Conservation (phyloP, 2,113 vertebrate genomes). For the Dermatemys mawii region DNA sequence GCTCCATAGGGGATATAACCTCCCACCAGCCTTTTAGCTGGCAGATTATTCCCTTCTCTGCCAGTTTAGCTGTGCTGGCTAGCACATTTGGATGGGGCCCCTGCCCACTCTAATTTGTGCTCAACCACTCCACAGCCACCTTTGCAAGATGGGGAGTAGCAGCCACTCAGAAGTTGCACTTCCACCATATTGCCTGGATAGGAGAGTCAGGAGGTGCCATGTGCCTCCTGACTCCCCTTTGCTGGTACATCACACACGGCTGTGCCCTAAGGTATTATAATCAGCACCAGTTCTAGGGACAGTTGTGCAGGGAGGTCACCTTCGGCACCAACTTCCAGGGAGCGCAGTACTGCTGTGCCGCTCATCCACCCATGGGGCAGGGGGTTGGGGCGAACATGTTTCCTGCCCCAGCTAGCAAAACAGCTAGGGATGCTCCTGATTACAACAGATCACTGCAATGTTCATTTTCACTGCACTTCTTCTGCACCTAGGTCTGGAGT, state of each 20-base stretch:
- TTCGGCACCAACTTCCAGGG: not conserved
- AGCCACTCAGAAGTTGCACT: not conserved
- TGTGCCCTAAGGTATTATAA: not conserved
- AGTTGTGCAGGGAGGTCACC: not conserved
- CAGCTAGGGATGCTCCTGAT: too few relatives aligned
- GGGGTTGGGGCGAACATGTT: too few relatives aligned
- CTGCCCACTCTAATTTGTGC: not conserved
- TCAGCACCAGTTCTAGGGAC: not conserved
- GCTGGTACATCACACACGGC: not conserved
- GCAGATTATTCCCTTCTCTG: too few relatives aligned
- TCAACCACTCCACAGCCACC: not conserved
- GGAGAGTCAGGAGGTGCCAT: not conserved
- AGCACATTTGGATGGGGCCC: not conserved
- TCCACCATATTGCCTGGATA: not conserved
- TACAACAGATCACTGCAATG: too few relatives aligned
- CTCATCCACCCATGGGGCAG: not conserved
- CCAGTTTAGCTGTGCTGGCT: not conserved
- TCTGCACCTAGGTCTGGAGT: not conserved
- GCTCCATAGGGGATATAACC: not conserved
- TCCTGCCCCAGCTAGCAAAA: too few relatives aligned
- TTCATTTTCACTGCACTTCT: not conserved
- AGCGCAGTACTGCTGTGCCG: not conserved
- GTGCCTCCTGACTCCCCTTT: not conserved
- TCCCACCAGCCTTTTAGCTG: too few relatives aligned
- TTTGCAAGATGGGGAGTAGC: not conserved